Conservation (phyloP, 2,888 invertebrate species). For the Lapara coniferarum region DNA sequence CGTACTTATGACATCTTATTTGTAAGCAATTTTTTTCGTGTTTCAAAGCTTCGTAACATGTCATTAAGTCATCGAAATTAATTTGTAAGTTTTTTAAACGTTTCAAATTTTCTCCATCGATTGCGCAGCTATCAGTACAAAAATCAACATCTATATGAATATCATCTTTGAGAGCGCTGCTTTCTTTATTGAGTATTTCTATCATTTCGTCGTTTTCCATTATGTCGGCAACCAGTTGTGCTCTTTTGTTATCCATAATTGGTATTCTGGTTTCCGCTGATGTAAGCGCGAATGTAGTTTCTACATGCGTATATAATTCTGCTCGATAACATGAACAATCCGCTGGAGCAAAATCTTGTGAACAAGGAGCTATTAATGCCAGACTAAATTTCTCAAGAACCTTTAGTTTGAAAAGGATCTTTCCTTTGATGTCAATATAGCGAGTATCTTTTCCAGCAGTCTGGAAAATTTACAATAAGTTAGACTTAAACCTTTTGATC, state of each 20-base stretch:
- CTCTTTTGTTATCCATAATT: constrained; percentile 62
- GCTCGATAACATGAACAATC: constrained; percentile 65
- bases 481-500: neutral
- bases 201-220: constrained; percentile 75
- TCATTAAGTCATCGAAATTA: constrained; percentile 68
- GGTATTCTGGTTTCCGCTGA: constrained; percentile 50
- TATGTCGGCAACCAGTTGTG: constrained; percentile 74
- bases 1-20: constrained; percentile 59
- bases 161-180: constrained; percentile 42
- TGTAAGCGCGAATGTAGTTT: constrained; percentile 59
- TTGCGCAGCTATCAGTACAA: constrained; percentile 50
- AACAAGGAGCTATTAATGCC: constrained; percentile 74
- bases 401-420: constrained; percentile 73
- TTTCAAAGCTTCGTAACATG: constrained; percentile 68
- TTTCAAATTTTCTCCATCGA: constrained; percentile 65
- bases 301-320: constrained; percentile 53
- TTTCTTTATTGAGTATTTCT: constrained; percentile 66
- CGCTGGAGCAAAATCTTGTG: constrained; percentile 49
- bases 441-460: constrained; percentile 68
- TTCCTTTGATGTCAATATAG: constrained; percentile 69
- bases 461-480: constrained; percentile 45
- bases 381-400: constrained; percentile 72
- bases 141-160: constrained; percentile 46
- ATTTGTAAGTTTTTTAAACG: constrained; percentile 69
- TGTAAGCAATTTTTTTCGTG: constrained; percentile 63